A percentile compares a stretch with the other conserved stretches of the same genome.
phyloP scores from a whole-genome alignment of 2,888 invertebrate species.

The Resseliella maxima region DNA sequence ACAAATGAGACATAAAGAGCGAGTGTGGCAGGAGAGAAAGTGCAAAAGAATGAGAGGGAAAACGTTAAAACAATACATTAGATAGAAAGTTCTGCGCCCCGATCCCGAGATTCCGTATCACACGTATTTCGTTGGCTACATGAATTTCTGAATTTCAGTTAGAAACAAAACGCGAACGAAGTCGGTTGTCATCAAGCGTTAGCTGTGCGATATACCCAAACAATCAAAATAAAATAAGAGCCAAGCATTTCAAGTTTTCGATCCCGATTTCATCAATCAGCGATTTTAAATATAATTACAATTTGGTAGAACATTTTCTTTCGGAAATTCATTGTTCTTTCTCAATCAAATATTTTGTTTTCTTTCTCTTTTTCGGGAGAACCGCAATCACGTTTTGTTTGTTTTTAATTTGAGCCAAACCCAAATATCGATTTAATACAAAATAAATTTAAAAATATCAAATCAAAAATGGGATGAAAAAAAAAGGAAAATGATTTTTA shows the following conservation, averaged over 20 bases:
- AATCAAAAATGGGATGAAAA: neutral
- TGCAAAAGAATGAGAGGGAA: neutral
- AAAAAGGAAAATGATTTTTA: neutral
- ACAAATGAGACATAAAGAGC: no score
- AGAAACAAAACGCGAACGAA: conserved; percentile 46
- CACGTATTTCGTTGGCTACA: conserved; percentile 13
- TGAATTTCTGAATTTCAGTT: conserved; percentile 42
- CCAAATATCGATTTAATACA: conserved; percentile 31
- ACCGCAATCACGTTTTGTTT: neutral
- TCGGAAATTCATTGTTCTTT: neutral
- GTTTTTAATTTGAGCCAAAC: conserved; percentile 17
- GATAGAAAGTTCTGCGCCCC: neutral
- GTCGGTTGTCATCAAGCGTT: conserved; percentile 40
- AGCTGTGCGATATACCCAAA: conserved; percentile 7
- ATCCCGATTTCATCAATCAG: neutral
- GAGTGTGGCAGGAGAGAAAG: no score
- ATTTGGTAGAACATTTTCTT: neutral
- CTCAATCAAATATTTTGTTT: neutral
- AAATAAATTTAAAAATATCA: neutral
- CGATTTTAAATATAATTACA: conserved; percentile 36
- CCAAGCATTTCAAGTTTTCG: neutral
- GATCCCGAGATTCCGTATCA: conserved; percentile 18
- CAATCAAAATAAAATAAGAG: no score
- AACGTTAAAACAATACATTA: neutral
- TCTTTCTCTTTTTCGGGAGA: neutral